These are phyloP conservation scores for Eleutherodactylus coqui DNA, from an alignment of 2,797 vertebrate genomes.

Conservation along the genomic window DNA sequence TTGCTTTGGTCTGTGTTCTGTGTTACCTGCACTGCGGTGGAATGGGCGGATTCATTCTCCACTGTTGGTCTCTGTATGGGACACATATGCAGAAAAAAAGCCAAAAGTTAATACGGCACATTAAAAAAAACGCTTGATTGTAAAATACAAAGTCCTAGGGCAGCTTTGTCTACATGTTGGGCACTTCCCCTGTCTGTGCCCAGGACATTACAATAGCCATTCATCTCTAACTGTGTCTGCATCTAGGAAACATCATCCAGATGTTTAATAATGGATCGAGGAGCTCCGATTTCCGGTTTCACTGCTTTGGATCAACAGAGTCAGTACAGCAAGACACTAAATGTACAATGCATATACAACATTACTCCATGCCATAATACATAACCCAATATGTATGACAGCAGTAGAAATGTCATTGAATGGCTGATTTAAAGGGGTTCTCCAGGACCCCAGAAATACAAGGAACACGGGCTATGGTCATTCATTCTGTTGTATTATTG, in stretches of 20 bases:
- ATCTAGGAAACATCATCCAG: constrained; percentile 54
- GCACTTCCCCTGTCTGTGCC: background rate
- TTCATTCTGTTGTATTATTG: too few species aligned
- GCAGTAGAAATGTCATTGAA: too few species aligned
- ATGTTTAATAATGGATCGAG: constrained; percentile 52
- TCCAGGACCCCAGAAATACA: too few species aligned
- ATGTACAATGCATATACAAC: background rate
- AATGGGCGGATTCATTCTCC: constrained; percentile 24
- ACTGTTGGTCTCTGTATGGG: constrained; percentile 47
- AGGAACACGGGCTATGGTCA: too few species aligned
- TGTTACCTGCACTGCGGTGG: constrained; percentile 46
- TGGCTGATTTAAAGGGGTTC: too few species aligned
- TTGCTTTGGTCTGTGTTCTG: too few species aligned
- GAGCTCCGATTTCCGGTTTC: constrained; percentile 43
- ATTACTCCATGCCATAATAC: too few species aligned
- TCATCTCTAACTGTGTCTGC: constrained; percentile 55
- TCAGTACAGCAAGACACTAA: background rate
- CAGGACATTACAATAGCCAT: constrained; percentile 5
- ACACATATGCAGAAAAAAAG: constrained; percentile 37
- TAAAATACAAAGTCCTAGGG: background rate
- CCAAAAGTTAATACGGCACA: background rate
- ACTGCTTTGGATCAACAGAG: background rate
- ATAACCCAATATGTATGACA: too few species aligned
- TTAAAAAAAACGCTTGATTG: too few species aligned
- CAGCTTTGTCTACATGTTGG: background rate